Conservation (phyloP, 2,797 vertebrate species). For the Tympanoctomys barrerae region DNA sequence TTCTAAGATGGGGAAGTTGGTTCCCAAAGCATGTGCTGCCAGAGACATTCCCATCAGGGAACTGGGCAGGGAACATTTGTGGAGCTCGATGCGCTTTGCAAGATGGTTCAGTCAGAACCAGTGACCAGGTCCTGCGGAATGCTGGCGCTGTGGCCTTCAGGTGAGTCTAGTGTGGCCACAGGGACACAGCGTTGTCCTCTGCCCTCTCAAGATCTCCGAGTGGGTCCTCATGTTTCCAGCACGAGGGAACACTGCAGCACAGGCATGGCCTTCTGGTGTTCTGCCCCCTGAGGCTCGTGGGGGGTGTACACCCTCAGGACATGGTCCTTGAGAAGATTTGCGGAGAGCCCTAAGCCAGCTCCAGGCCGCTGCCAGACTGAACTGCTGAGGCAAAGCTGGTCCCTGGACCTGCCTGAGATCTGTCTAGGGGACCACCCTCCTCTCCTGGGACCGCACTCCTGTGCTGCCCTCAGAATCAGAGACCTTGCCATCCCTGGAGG, state of each 20-base stretch:
- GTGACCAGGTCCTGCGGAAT: background rate
- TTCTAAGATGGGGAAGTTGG: background rate
- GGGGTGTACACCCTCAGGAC: background rate
- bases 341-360: background rate
- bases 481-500: background rate
- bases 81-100: no score
- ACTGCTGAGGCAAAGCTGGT: background rate
- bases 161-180: background rate
- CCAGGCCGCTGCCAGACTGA: background rate
- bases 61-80: background rate
- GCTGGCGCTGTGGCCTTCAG: background rate
- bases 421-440: no score
- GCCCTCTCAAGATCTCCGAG: background rate
- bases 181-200: background rate
- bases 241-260: rapidly evolving
- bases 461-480: background rate
- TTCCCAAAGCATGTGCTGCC: background rate
- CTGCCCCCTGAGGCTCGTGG: background rate
- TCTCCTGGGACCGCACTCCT: background rate
- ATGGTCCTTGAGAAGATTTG: background rate
- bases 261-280: background rate
- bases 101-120: background rate
- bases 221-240: background rate
- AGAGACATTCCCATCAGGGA: background rate
- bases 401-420: background rate